Percentiles rank a stretch among this genome's conserved stretches.
Evolutionary conservation across 2,888 invertebrate genomes (phyloP).

Genomic region (Orthosia gracilis): DNA sequence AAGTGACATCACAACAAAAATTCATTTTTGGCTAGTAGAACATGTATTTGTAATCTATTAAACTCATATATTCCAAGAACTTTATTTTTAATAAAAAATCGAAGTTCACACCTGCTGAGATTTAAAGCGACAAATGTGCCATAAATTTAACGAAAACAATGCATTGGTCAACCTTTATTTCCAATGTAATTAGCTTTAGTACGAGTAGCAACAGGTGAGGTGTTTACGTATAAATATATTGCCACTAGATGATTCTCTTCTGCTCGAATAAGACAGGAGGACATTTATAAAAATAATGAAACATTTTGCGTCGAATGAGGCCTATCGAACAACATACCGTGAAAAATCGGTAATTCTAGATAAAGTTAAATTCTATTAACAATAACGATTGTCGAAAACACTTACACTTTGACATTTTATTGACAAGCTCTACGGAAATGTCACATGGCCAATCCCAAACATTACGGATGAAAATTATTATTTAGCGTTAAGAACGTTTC

Average conservation of each 20-base stretch:
- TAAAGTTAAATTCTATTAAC: neutral
- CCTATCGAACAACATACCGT: neutral
- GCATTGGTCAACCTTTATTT: slow-evolving; percentile 24
- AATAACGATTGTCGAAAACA: too few relatives aligned
- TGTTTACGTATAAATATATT: neutral
- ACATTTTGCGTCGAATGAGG: neutral
- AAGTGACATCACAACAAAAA: slow-evolving; percentile 19
- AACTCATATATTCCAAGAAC: slow-evolving; percentile 29
- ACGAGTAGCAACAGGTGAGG: slow-evolving; percentile 49
- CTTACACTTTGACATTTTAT: too few relatives aligned
- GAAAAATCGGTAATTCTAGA: neutral
- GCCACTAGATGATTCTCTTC: neutral
- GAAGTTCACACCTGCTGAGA: slow-evolving; percentile 44
- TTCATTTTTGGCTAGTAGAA: slow-evolving; percentile 6
- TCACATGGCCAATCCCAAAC: too few relatives aligned
- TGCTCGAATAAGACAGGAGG: neutral
- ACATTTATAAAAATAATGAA: slow-evolving; percentile 6
- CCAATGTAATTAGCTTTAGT: slow-evolving; percentile 14
- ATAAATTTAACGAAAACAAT: slow-evolving; percentile 46
- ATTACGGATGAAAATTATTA: too few relatives aligned
- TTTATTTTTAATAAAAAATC: slow-evolving; percentile 17
- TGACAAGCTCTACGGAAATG: too few relatives aligned
- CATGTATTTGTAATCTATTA: slow-evolving; percentile 17
- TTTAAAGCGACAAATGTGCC: slow-evolving; percentile 31
- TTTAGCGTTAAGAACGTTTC: too few relatives aligned